Base-by-base conservation (phyloP, 92 coral and sea anemone species). In the Parazoanthus atlanticus region DNA sequence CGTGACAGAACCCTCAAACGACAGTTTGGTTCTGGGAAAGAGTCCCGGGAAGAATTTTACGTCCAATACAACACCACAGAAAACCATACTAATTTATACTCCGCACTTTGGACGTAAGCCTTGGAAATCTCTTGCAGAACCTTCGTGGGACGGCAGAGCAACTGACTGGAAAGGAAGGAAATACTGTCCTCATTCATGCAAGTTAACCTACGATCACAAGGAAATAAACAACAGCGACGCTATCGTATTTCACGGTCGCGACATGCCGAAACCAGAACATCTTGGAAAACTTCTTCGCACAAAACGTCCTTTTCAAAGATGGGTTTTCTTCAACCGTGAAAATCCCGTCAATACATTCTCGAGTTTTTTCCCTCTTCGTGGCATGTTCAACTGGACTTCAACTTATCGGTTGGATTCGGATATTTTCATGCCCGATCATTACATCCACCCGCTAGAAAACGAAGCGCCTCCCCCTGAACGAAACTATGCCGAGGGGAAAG, bases 181-280 rank as follows among this genome's bases (percentile, higher is more conserved):
- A 46, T 84, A 71, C 38, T 43, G 87, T 25, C 88, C 90, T 8
- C 70, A 86, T 66, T 16, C 56, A n/a, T 90, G 93, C 29, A 85
- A 33, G 32, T 21, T 90, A 3, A 86, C 93, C 6, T 76, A 64
- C 28, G 85, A 86, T 34, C 88, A 76, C 30, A 65, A 61, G 8
- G 74, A 85, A 6, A 19, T 90, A 26, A 56, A 34, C 65, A 56
- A 36, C 58, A 90, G 93, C 83, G 84, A 90, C 36, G 93, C 90
- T 0, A 78, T 90, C 28, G 46, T 90, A n/a, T 90, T 90, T 81
- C 88, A 90, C 49, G 89, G 91, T 1, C 82, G 90, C 5, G 90
- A 86, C 47, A 13, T 90, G 83, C 93, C 90, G 8, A 38, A 17
- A 15, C 78, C 82, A 13, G 41, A 40, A 30, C 16, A 26, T 11